Evolutionary conservation across 2,113 vertebrate genomes (phyloP), one percentile per base, ranked within the genome.

Genomic region (Fukomys damarensis): DNA sequence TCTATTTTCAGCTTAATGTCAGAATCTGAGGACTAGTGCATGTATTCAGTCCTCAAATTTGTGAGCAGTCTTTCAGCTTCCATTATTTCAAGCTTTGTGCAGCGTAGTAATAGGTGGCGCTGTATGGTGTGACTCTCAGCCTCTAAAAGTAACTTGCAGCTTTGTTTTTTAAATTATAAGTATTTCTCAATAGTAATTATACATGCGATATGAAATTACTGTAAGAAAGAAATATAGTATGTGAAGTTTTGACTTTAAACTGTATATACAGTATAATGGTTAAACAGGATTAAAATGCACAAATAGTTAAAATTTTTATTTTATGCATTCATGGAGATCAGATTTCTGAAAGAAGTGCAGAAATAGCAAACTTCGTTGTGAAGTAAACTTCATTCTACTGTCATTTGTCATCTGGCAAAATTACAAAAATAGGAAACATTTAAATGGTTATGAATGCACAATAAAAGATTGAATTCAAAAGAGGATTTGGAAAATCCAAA

Each of bases 401-500:
- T 87, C 56, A 77, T 86, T 91, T 70, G 86, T 87, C 74, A 96
- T 66, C n/a, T 86, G 35, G 16, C 74, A 35, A 86, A 88, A 63
- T 86, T 81, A 61, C 17, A 87, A 76, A 92, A 90, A 61, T 86
- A 87, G 28, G 28, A 93, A 84, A 94, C 19, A 80, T 38, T 84
- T 87, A 92, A 90, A 38, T 95, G 61, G 30, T 90, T 90, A 92
- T 80, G n/a, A 94, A 87, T 90, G 22, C 65, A 56, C 26, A 87
- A n/a, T 65, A 82, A 96, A 88, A 91, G 72, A 56, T 41, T 86
- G 35, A 92, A 87, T 93, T 96, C 63, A 76, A 86, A 94, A 86
- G 49, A 86, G 80, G 79, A 96, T 96, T 96, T 96, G 74, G 84
- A 89, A 96, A 96, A 93, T 93, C 86, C 43, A 70, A 66, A 95